Base-by-base conservation (phyloP, 2,797 vertebrate genomes). In the Lutra lutra region DNA sequence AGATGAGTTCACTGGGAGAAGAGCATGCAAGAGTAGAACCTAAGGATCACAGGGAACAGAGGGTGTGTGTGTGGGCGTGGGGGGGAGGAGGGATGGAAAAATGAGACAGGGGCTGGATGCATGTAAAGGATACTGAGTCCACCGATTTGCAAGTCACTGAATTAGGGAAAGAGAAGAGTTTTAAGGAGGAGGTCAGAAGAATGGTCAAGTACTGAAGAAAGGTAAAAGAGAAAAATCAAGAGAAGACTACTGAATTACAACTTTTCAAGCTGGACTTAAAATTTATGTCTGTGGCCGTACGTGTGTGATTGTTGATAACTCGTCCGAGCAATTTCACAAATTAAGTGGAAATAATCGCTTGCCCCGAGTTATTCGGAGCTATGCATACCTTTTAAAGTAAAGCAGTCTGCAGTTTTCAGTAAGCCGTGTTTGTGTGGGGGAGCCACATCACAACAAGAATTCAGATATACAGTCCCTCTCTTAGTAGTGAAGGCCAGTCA, bases 401-500 rank as follows among this genome's bases (percentile, higher is more conserved):
- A 75, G 48, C 68, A 54, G 60, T 95, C 94, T 72, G 68, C 94
- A 77, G 92, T 66, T 94, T 94, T 93, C 18, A 27, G 17, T 78
- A 75, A 35, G 64, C 20, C 1, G 4, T 54, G 4, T 35, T 70
- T 84, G 95, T 79, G 48, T 20, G 68, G 35, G 23, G 54, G 10
- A 80, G 85, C 46, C 32, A 3, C 58, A 86, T 97, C 92, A 77
- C 66, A 86, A 18, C 27, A 75, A 56, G 92, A 73, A 72, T 82
- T 82, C 51, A 21, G 21, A 92, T 95, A 70, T 54, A 84, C 62
- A 95, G 86, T 48, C 78, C 75, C 56, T 48, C 32, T 95, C 86
- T 75, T 27, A 66, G 73, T 8, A 38, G 38, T 96, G 92, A 97
- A 97, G 97, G 96, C 93, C 58, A 5, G 48, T 96, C 51, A 88